Conservation (phyloP, 2,113 vertebrate genomes). For the Capra hircus region DNA sequence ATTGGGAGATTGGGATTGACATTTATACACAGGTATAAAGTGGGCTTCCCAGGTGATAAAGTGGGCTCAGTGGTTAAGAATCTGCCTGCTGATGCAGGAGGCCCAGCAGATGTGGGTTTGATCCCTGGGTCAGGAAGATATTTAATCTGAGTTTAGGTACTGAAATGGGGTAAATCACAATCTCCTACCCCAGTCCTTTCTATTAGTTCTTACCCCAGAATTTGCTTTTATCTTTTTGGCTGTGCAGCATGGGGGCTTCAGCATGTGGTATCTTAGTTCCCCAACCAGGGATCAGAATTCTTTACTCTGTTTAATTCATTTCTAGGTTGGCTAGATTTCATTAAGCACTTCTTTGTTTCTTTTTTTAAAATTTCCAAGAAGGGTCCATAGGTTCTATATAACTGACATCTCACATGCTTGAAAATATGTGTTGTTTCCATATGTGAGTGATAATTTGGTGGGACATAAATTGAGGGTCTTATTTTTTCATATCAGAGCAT, state of each 20-base stretch:
- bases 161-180: background rate
- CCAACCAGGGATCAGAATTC: background rate
- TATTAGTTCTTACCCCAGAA: background rate
- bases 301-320: background rate
- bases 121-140: background rate
- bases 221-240: background rate
- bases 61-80: background rate
- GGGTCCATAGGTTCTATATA: background rate
- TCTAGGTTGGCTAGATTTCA: background rate
- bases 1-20: background rate
- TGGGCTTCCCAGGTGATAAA: background rate
- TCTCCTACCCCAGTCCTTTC: background rate
- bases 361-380: background rate
- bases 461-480: background rate
- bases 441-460: background rate
- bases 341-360: background rate
- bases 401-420: background rate
- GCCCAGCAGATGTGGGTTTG: background rate
- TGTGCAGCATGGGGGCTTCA: background rate
- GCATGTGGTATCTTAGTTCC: background rate
- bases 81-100: background rate
- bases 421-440: background rate
- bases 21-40: background rate
- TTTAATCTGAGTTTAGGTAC: background rate
- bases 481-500: background rate